Percentiles rank a stretch among this genome's conserved stretches.
Evolutionary conservation across 2,888 invertebrate species (phyloP).

Genomic region (Schizaphis graminum): DNA sequence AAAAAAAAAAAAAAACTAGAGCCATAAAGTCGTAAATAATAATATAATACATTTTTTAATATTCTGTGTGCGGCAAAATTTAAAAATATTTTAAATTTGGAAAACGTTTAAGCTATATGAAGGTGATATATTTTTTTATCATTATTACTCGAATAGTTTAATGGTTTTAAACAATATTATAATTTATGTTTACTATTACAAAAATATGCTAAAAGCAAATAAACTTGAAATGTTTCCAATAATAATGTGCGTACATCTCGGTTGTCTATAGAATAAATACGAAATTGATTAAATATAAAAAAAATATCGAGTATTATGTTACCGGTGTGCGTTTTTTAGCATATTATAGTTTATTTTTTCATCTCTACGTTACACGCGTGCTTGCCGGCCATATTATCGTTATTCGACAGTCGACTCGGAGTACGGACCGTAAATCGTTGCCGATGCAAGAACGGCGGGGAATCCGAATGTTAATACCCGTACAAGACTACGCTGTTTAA

Average conservation of each 20-base stretch:
- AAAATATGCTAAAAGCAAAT: not conserved
- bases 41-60: not conserved
- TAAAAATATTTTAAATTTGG: not conserved
- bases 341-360: not conserved
- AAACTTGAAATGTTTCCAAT: not conserved
- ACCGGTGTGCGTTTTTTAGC: not conserved
- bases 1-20: not conserved
- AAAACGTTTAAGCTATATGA: not conserved
- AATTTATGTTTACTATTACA: too few species aligned
- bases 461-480: not conserved
- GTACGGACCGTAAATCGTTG: not conserved
- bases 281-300: not conserved
- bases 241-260: not conserved
- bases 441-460: not conserved
- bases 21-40: not conserved
- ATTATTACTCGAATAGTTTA: not conserved
- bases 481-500: constrained; percentile 11
- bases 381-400: not conserved
- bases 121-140: not conserved
- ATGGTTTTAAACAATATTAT: not conserved
- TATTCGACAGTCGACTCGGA: not conserved
- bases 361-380: not conserved
- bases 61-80: not conserved
- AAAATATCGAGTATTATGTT: not conserved
- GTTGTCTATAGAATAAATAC: not conserved